Evolutionary conservation across 2,888 invertebrate genomes (phyloP), one percentile per base, ranked within the genome.

Genomic region (Volucella inflata): DNA sequence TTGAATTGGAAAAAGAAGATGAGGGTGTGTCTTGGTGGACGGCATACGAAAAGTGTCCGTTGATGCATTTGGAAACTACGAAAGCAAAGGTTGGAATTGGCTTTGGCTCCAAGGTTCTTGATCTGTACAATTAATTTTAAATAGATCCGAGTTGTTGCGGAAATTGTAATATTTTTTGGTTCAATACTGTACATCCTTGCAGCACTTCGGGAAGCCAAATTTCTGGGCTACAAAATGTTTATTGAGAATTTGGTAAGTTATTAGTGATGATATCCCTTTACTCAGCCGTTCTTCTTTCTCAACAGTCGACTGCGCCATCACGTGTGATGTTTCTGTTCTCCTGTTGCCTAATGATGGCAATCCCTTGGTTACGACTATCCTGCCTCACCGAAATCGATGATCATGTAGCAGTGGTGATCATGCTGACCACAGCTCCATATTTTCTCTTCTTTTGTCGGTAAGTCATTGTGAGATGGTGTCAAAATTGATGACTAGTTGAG

Each of bases 361-460:
- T 98, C 91, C 97, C 98, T 11, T 95, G 96, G 80, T 92, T 99
- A 67, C 93, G 99, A 80, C 93, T 98, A 16, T 94, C 96, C 83
- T 99, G 99, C 89, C 94, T 95, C 21, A 96, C 97, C 75, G 96
- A 96, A 91, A 95, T 96, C 65, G 99, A 99, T 92, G 99, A 99
- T 90, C 95, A 97, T 84, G 94, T 98, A 1, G 97, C 98, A 0
- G 96, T 99, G 2, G 94, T 98, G 80, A 98, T 98, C 12, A 98
- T 99, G 96, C 93, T 99, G 40, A 97, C 98, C 11, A 99, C 98
- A 0, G 97, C 98, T 0, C 98, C 98, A 0, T 99, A 99, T 92
- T 99, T 99, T 91, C 93, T 99, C 68, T 99, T 99, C 93, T 99
- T 99, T 92, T 99, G 98, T 93, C 94, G 98, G 97, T 97, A 91